Percentiles rank a stretch among this genome's conserved stretches.
These are phyloP conservation scores for Columbina picui DNA, from an alignment of 2,113 vertebrate species.

Conservation along the genomic window DNA sequence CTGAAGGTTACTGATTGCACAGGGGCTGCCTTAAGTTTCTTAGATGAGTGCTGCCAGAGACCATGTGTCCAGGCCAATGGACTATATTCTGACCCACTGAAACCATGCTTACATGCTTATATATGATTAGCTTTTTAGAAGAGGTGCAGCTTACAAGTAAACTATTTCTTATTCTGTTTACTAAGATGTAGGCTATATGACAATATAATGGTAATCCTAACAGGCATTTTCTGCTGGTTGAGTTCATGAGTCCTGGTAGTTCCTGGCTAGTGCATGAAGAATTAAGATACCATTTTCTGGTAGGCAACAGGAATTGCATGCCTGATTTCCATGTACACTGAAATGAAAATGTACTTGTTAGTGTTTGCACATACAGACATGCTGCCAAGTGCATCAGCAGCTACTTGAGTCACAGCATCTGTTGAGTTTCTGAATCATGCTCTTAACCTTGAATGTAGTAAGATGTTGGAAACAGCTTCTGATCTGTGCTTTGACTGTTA, in stretches of 20 bases:
- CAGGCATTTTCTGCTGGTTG: not conserved
- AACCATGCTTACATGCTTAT: not conserved
- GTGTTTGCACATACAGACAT: conserved; percentile 53
- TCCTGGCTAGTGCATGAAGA: not conserved
- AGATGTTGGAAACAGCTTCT: conserved; percentile 18
- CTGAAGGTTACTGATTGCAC: not conserved
- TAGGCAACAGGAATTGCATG: not conserved
- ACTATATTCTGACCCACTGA: not conserved
- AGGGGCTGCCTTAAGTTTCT: not conserved
- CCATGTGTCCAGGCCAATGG: not conserved
- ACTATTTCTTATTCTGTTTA: not conserved
- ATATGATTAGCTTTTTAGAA: not conserved
- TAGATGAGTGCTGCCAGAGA: not conserved
- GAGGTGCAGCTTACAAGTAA: not conserved
- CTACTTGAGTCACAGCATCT: conserved; percentile 66
- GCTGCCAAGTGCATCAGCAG: conserved; percentile 62
- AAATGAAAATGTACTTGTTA: conserved; percentile 40
- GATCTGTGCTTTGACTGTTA: not conserved
- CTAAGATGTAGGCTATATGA: not conserved
- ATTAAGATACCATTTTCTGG: not conserved
- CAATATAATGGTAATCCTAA: not conserved
- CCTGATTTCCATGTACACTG: not conserved
- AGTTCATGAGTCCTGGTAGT: not conserved
- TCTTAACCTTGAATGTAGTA: conserved; percentile 34
- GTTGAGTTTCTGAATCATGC: conserved; percentile 60